Percentiles rank a stretch among this genome's conserved stretches.
Evolutionary conservation across 2,113 vertebrate genomes (phyloP).

Genomic region (Saguinus imperator): DNA sequence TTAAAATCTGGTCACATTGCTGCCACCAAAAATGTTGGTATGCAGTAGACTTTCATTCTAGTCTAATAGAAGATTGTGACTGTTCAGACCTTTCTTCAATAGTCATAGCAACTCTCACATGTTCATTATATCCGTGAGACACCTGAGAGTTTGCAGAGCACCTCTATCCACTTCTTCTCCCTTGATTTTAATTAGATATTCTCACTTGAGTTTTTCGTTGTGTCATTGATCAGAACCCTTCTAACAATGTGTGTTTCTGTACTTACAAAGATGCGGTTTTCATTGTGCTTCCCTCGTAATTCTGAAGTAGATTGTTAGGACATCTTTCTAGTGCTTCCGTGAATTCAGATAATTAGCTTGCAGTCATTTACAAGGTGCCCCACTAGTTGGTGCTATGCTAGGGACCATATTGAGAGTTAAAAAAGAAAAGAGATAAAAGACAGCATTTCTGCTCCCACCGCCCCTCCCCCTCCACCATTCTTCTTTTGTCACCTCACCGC

Average conservation of each 20-base stretch:
- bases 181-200: not conserved
- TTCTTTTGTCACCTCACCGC: not conserved
- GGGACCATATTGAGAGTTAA: not conserved
- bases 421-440: not conserved
- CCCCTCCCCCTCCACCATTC: too few species aligned
- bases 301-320: slow-evolving; percentile 23
- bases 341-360: not conserved
- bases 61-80: not conserved
- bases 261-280: not conserved
- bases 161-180: not conserved
- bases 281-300: not conserved
- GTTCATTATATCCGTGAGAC: not conserved
- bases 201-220: not conserved
- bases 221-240: not conserved
- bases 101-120: not conserved
- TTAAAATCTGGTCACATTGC: not conserved
- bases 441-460: too few species aligned
- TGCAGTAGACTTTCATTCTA: not conserved
- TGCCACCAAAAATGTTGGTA: not conserved
- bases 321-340: not conserved
- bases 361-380: not conserved
- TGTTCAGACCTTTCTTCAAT: not conserved
- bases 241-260: not conserved
- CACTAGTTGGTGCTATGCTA: not conserved
- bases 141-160: not conserved